Evolutionary conservation across 2,113 vertebrate genomes (phyloP), one percentile per base, ranked within the genome.

Genomic region (Neotoma lepida): DNA sequence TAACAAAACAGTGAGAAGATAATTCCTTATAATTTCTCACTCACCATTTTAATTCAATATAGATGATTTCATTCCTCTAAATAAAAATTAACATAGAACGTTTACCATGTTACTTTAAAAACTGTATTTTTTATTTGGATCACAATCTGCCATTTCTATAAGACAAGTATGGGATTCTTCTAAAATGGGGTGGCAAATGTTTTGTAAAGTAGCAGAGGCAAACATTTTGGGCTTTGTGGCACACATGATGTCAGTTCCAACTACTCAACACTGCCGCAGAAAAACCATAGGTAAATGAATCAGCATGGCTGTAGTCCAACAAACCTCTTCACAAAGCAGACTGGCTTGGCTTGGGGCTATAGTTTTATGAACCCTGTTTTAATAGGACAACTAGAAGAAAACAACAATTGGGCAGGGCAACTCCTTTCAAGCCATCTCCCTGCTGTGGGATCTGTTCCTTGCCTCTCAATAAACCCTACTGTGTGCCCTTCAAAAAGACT

Each of bases 1-100:
- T 88, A 46, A 93, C 28, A 56, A 94, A 95, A 88, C 77, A 71
- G 66, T 90, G 54, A 87, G 39, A 51, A 49, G 63, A 89, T 39
- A 86, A 91, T 88, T 71, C 24, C 30, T 86, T 90, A 14, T 82
- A 30, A 94, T 85, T 88, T 85, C 41, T 92, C 64, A 93, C 24
- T 73, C 30, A 93, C n/a, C 8, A 94, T 4, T 94, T 94, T 18
- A 89, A 95, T 76, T 96, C 35, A 92, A 74, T 78, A 86, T 49
- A 41, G 54, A 86, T 70, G 63, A 54, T 80, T 3, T 1, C 18
- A 30, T 56, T 54, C 33, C 44, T 49, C 41, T 44, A 89, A 78
- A 84, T 86, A 70, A 51, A 92, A 94, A 86, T 90, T 64, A 96
- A 93, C n/a, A 77, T 10, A 87, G 1, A 94, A 78, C 7, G 73